phyloP scores from a whole-genome alignment of 2,888 invertebrate genomes.

The Galerucella pusilla region DNA sequence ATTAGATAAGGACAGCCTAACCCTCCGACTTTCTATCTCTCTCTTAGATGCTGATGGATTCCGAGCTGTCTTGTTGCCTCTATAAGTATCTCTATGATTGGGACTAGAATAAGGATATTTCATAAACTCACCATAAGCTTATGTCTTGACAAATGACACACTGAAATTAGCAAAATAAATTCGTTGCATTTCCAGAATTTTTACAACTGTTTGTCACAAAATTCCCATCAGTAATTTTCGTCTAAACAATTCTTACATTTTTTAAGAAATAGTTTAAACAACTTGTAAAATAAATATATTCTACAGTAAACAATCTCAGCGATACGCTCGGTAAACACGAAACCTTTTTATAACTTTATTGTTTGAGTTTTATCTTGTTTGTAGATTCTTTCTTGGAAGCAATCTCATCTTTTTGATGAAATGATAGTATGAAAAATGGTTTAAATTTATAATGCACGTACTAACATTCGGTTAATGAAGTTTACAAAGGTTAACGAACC shows the following conservation, averaged over 20 bases:
- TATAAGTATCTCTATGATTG: too few species aligned
- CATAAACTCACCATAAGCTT: too few species aligned
- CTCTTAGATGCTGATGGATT: too few species aligned
- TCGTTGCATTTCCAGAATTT: too few species aligned
- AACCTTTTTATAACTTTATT: slow-evolving; percentile 6
- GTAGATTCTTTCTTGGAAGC: background rate
- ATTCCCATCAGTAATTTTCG: background rate
- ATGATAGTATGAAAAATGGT: background rate
- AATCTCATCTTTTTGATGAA: slow-evolving; percentile 3
- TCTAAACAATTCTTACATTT: background rate
- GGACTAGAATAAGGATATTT: too few species aligned
- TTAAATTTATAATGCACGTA: slow-evolving; percentile 1
- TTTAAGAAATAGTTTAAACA: background rate
- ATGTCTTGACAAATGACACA: too few species aligned
- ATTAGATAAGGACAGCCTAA: too few species aligned
- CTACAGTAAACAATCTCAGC: background rate
- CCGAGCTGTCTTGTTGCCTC: too few species aligned
- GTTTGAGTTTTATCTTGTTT: slow-evolving; percentile 8
- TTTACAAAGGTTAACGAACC: background rate
- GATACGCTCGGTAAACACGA: background rate
- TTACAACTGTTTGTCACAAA: too few species aligned
- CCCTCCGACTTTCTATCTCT: too few species aligned
- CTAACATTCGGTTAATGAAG: background rate
- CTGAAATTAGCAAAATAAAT: too few species aligned
- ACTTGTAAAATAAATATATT: background rate